These are phyloP conservation scores for Lucinisca nassula DNA, from an alignment of 2,888 invertebrate species.

Conservation along the genomic window DNA sequence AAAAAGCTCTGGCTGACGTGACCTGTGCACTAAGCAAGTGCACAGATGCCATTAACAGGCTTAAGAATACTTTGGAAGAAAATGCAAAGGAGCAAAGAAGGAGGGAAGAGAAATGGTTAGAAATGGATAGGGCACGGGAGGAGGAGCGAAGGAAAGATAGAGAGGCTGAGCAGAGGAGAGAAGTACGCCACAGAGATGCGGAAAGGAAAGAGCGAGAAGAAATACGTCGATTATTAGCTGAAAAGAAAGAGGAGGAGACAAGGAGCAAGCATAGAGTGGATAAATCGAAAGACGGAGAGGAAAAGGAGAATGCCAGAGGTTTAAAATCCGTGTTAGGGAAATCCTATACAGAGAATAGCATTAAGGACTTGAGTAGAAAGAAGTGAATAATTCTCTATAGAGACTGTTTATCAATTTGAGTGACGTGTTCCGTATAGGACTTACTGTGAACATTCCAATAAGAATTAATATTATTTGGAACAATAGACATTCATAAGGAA, in stretches of 20 bases:
- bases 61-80: neutral
- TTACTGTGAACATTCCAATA: no score
- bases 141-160: neutral
- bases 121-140: neutral
- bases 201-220: neutral
- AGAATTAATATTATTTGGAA: no score
- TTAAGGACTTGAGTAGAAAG: neutral
- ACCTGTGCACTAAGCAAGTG: neutral
- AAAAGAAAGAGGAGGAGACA: neutral
- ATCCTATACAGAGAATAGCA: neutral
- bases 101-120: neutral
- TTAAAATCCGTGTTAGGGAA: neutral
- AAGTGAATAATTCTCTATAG: no score
- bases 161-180: neutral
- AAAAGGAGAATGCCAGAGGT: neutral
- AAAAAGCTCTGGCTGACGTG: neutral
- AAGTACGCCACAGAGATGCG: neutral
- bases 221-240: no score
- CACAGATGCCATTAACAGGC: neutral
- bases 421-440: no score
- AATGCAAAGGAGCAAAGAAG: neutral
- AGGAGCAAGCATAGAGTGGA: neutral
- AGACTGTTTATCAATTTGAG: no score
- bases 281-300: neutral
- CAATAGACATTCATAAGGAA: no score